A percentile compares a stretch with the other conserved stretches of the same genome.
These are phyloP conservation scores for Pediacus dermestoides DNA, from an alignment of 2,888 invertebrate genomes.

Conservation along the genomic window DNA sequence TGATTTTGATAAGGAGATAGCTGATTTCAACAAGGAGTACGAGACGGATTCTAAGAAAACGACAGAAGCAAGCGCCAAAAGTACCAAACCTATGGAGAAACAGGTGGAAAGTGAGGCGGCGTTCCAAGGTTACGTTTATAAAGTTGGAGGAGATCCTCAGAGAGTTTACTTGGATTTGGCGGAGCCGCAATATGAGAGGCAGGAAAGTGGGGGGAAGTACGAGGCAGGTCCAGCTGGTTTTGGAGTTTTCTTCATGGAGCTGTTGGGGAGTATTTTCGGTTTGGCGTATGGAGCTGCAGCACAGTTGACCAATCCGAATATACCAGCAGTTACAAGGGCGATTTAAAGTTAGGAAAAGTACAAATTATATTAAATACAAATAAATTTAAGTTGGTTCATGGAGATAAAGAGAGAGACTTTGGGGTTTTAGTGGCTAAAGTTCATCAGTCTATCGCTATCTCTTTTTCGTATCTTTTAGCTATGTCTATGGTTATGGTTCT, in stretches of 20 bases:
- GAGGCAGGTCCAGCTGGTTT: conserved; percentile 23
- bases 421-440: no score
- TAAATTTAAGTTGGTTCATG: no score
- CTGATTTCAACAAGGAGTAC: conserved; percentile 21
- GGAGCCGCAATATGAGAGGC: conserved; percentile 10
- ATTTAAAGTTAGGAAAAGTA: no score
- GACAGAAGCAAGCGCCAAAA: no score
- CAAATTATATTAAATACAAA: no score
- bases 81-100: no score
- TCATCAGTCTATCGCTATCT: no score
- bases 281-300: conserved; percentile 40
- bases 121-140: conserved; percentile 12
- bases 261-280: conserved; percentile 38
- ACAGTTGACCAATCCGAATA: conserved; percentile 12
- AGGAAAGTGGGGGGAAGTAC: conserved; percentile 12
- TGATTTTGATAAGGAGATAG: conserved; percentile 21
- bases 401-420: no score
- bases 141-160: conserved; percentile 15
- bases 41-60: conserved; percentile 14
- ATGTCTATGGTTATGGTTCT: no score
- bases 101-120: conserved; percentile 3
- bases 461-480: no score
- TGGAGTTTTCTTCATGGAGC: conserved; percentile 39
- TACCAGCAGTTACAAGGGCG: conserved; percentile 1
- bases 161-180: conserved; percentile 22